Conservation (phyloP, 1,140 invertebrate genomes). For the Panonychus citri region DNA sequence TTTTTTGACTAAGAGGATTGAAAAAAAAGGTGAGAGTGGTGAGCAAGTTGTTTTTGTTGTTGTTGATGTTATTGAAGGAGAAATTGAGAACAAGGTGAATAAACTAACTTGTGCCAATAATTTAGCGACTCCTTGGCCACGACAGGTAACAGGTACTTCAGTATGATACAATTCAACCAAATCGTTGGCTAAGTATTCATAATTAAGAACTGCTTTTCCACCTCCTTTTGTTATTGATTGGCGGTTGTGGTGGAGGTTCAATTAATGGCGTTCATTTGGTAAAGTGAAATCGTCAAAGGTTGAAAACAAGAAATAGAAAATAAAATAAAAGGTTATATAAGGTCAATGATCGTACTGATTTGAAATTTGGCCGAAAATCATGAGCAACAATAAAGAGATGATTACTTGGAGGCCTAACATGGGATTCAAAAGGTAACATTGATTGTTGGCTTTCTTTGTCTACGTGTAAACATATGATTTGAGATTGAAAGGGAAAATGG, state of each 20-base stretch:
- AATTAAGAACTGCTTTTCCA: conserved; percentile 11
- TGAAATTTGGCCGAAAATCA: background rate
- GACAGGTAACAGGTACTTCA: conserved; percentile 32
- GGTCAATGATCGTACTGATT: no score
- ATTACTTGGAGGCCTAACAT: background rate
- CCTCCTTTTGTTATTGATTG: background rate
- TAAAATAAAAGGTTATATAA: background rate
- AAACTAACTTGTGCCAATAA: conserved; percentile 33
- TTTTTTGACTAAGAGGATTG: background rate
- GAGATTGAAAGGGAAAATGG: background rate
- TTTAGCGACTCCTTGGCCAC: conserved; percentile 36
- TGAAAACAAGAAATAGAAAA: background rate
- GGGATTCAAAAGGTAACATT: no score
- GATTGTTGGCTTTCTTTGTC: no score
- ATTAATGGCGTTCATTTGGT: background rate
- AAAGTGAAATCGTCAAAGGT: background rate
- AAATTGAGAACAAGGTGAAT: background rate
- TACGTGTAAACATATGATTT: no score
- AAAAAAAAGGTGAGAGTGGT: background rate
- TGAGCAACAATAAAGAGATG: background rate
- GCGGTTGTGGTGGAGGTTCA: background rate
- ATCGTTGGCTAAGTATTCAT: conserved; percentile 4
- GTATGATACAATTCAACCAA: conserved; percentile 4
- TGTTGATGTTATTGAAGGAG: background rate
- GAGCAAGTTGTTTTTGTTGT: background rate